phyloP scores from a whole-genome alignment of 2,888 invertebrate genomes.

The Bellardia pandia region DNA sequence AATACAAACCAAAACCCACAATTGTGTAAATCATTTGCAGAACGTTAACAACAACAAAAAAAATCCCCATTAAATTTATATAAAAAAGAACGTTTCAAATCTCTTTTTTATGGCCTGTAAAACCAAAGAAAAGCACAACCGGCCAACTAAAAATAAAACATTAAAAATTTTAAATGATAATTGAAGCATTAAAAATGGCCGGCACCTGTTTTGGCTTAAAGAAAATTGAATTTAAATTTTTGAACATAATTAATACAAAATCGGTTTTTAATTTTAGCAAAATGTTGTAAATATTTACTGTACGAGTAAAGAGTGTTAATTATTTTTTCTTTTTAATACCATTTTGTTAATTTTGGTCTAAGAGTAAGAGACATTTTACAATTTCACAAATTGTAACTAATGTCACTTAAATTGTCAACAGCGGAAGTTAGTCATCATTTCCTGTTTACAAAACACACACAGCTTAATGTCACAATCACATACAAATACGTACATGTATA shows the following conservation, averaged over 20 bases:
- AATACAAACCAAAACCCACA: slow-evolving; percentile 2
- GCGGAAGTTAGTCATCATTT: slow-evolving; percentile 63
- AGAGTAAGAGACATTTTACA: not conserved
- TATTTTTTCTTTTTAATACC: not conserved
- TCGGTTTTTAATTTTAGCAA: slow-evolving; percentile 5
- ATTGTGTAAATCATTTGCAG: slow-evolving; percentile 18
- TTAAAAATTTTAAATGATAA: slow-evolving; percentile 33
- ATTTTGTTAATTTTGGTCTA: not conserved
- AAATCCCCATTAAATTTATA: slow-evolving; percentile 38
- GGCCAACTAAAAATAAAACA: not conserved
- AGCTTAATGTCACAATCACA: not conserved
- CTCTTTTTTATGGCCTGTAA: slow-evolving; percentile 53
- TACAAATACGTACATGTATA: not conserved
- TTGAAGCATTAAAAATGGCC: slow-evolving; percentile 36
- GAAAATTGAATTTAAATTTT: slow-evolving; percentile 2
- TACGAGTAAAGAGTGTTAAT: not conserved
- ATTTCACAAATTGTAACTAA: slow-evolving; percentile 29
- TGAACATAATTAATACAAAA: slow-evolving; percentile 13
- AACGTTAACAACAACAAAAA: not conserved
- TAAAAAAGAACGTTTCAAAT: slow-evolving; percentile 48
- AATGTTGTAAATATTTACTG: not conserved
- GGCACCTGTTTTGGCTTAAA: slow-evolving; percentile 17
- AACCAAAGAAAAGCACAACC: not conserved
- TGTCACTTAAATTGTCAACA: slow-evolving; percentile 42
- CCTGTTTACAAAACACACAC: slow-evolving; percentile 53